phyloP scores from a whole-genome alignment of 2,797 vertebrate species.

The Chelon auratus region DNA sequence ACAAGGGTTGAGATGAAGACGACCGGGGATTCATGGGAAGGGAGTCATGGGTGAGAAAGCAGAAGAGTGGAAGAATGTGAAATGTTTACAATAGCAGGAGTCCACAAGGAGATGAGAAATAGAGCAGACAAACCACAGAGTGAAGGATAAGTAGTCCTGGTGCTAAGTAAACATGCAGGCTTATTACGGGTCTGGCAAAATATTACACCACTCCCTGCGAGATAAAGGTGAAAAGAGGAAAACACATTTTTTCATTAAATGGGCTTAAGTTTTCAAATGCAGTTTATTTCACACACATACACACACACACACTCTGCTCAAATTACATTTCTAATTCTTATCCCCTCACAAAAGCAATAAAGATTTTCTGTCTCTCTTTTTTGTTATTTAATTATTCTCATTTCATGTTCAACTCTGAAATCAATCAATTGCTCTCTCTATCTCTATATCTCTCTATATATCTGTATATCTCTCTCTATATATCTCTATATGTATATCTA shows the following conservation, averaged over 20 bases:
- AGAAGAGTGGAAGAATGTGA: constrained; percentile 43
- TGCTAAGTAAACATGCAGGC: constrained; percentile 43
- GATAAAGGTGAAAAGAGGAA: background rate
- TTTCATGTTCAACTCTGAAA: background rate
- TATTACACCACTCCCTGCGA: constrained; percentile 27
- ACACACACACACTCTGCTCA: no score
- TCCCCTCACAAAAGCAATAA: constrained; percentile 19
- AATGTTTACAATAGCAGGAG: constrained; percentile 63
- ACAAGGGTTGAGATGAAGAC: constrained; percentile 33
- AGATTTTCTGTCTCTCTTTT: background rate
- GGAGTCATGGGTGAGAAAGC: constrained; percentile 26
- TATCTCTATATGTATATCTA: no score
- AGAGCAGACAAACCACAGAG: constrained; percentile 35
- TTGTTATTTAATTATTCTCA: background rate
- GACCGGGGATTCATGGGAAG: constrained; percentile 32
- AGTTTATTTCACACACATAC: background rate
- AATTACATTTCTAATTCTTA: constrained; percentile 39
- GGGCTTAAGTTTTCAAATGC: background rate
- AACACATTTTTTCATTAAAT: background rate
- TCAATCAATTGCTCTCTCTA: background rate
- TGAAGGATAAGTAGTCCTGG: constrained; percentile 22
- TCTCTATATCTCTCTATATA: background rate
- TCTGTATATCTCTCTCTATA: no score
- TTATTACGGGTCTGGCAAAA: constrained; percentile 45
- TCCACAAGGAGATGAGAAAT: constrained; percentile 56